A percentile compares a stretch with the other conserved stretches of the same genome.
phyloP scores from a whole-genome alignment of 2,113 vertebrate genomes.

The Neotoma lepida region DNA sequence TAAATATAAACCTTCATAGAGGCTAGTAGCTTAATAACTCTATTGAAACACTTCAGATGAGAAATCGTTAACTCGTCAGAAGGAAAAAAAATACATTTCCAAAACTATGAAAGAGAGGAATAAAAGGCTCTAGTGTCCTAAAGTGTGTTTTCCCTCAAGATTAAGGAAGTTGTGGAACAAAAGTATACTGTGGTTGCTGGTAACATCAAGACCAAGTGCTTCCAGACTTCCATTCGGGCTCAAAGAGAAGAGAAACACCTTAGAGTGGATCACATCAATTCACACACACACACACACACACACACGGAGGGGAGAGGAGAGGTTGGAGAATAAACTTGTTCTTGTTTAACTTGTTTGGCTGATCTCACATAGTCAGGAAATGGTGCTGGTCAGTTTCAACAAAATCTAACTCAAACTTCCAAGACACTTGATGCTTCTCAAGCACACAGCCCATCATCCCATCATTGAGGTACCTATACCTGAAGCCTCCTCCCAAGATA shows the following conservation, averaged over 20 bases:
- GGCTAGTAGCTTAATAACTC: not conserved
- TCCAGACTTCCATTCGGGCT: not conserved
- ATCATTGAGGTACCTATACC: not conserved
- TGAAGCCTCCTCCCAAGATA: not conserved
- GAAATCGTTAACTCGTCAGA: not conserved
- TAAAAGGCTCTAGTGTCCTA: not conserved
- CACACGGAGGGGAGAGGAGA: not conserved
- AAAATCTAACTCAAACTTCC: not conserved
- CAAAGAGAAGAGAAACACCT: not conserved
- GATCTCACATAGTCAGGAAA: not conserved
- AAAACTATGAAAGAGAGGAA: not conserved
- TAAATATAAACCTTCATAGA: conserved; percentile 3
- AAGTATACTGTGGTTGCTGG: not conserved
- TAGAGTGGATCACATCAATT: not conserved
- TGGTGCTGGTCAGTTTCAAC: not conserved
- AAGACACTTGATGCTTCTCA: not conserved
- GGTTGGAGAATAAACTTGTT: not conserved
- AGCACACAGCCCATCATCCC: not conserved
- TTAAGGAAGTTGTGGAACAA: not conserved
- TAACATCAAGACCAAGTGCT: not conserved
- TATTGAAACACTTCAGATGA: not conserved
- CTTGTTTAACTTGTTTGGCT: not conserved
- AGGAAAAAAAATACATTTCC: not conserved
- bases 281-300: not conserved
- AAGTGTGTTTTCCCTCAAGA: not conserved